phyloP scores from a whole-genome alignment of 2,113 vertebrate genomes.

The Thermophis baileyi region DNA sequence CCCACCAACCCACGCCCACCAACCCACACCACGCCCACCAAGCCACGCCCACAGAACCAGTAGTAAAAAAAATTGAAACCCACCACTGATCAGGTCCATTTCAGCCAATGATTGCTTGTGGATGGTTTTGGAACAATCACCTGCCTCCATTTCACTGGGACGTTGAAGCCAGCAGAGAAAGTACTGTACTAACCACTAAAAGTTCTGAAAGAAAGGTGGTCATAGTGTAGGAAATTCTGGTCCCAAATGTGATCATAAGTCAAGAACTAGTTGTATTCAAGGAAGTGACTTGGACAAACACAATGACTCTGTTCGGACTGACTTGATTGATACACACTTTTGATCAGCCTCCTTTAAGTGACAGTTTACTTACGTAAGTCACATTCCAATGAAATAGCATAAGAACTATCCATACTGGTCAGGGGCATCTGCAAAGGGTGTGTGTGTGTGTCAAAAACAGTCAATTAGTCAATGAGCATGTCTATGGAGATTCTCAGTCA shows the following conservation, averaged over 20 bases:
- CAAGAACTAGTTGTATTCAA: neutral
- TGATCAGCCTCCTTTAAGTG: neutral
- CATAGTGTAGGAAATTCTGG: no score
- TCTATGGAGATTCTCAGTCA: no score
- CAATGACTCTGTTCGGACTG: neutral
- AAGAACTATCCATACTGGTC: neutral
- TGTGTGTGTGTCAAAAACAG: neutral
- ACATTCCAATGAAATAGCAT: neutral
- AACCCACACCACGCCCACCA: no score
- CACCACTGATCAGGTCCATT: no score
- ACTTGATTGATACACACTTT: neutral
- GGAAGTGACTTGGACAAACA: neutral
- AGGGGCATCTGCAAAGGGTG: neutral
- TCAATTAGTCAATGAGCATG: no score
- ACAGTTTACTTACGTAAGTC: neutral
- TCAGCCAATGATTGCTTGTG: no score
- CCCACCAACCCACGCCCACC: no score
- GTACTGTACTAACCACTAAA: neutral
- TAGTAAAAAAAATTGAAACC: no score
- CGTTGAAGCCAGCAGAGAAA: neutral
- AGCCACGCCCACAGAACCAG: no score
- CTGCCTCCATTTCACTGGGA: neutral
- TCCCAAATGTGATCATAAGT: neutral
- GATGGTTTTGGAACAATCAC: no score
- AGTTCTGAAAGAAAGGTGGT: neutral